Percentiles rank a stretch among this genome's conserved stretches.
phyloP scores from a whole-genome alignment of 2,888 invertebrate genomes.

The Dorcus parallelipipedus region DNA sequence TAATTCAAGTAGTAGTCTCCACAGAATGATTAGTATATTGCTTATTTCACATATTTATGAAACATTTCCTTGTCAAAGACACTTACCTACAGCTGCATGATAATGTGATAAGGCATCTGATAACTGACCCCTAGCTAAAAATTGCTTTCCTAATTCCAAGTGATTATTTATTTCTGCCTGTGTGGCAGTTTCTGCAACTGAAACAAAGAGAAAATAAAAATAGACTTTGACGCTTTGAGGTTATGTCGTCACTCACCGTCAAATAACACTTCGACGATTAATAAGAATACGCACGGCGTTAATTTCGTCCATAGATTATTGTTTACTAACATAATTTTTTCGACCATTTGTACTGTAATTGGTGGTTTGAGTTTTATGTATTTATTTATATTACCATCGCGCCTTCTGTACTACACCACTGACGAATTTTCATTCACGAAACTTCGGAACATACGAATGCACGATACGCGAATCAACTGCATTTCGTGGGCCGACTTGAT shows the following conservation, averaged over 20 bases:
- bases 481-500: constrained; percentile 51
- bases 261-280: constrained; percentile 65
- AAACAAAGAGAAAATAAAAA: constrained; percentile 22
- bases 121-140: constrained; percentile 88
- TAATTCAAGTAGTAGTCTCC: too few relatives aligned
- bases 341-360: constrained; percentile 48
- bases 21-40: neutral
- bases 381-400: constrained; percentile 1
- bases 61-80: neutral
- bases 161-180: constrained; percentile 86
- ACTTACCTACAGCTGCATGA: constrained; percentile 93
- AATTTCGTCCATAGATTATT: constrained; percentile 56
- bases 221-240: constrained; percentile 10
- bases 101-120: constrained; percentile 96
- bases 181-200: constrained; percentile 68
- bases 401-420: constrained; percentile 4
- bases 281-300: constrained; percentile 63
- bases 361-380: constrained; percentile 21
- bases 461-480: constrained; percentile 28
- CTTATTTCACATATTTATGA: too few relatives aligned
- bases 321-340: constrained; percentile 54
- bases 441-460: constrained; percentile 21
- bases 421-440: constrained; percentile 17
- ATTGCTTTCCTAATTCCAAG: constrained; percentile 88
- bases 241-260: constrained; percentile 56